A percentile compares a stretch with the other conserved stretches of the same genome.
These are phyloP conservation scores for Calcarius lapponicus DNA, from an alignment of 2,797 vertebrate genomes.

Conservation along the genomic window DNA sequence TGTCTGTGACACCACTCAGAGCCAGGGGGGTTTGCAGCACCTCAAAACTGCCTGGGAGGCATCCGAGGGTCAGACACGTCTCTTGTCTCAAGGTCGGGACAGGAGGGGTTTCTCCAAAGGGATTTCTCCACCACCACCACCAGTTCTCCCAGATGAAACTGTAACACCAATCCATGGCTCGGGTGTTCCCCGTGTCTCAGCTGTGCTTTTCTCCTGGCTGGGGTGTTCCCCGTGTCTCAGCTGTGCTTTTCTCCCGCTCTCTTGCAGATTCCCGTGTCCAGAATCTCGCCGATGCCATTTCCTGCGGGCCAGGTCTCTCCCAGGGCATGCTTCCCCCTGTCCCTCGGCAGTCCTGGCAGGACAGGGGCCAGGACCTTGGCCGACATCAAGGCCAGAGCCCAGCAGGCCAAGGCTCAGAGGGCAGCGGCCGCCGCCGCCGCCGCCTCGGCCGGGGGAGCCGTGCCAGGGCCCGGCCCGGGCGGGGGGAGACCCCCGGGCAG, in stretches of 20 bases:
- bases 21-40: accelerated
- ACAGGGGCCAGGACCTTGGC: constrained; percentile 94
- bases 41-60: accelerated
- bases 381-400: constrained; percentile 97
- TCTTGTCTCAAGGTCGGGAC: not conserved
- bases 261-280: constrained; percentile 89
- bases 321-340: constrained; percentile 81
- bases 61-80: accelerated
- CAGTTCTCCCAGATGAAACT: accelerated
- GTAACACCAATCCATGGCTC: no score
- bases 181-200: no score
- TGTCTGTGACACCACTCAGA: not conserved
- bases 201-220: no score
- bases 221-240: not conserved
- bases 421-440: constrained; percentile 78
- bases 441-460: constrained; percentile 76
- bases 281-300: constrained; percentile 85
- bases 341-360: constrained; percentile 85
- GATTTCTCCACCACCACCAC: not conserved
- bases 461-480: constrained; percentile 84
- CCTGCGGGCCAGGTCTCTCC: constrained; percentile 86
- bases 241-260: not conserved
- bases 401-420: constrained; percentile 89
- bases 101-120: not conserved
- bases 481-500: constrained; percentile 71